Base-by-base conservation (phyloP, 1,140 invertebrate genomes). In the Drosophila ficusphila region DNA sequence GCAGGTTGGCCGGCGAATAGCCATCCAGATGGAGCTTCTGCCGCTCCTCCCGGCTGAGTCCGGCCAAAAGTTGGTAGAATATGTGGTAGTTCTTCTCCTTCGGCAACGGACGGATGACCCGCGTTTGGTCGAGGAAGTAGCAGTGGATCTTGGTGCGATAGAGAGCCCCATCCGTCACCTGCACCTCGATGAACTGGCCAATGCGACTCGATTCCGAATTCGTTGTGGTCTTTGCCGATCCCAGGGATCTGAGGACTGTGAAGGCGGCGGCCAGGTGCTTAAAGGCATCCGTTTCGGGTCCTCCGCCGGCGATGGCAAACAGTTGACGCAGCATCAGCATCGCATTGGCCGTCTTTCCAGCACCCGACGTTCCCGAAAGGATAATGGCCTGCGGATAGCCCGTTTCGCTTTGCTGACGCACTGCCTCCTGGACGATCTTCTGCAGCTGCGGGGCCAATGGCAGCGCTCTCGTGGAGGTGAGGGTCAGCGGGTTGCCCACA, bases 51-150 rank as follows among this genome's bases (percentile, higher is more conserved):
- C 94, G 92, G 9, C 95, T 95, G 1, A 99, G 93, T 3, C 97
- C 97, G 11, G 97, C 97, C 19, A 99, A 92, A 96, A 99, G 96
- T 92, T 99, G 97, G 92, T 99, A 99, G 93, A 99, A 99, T 89
- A 99, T 98, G 90, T 99, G 97, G 91, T 98, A 99, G 92, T 98
- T 99, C 85, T 98, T 97, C 92, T 98, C 97, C 82, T 96, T 95
- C 6, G 95, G 93, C 67, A 97, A 92, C 4, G 96, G 96, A 23
- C 95, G 93, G 57, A 98, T 97, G 11, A 98, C 97, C 49, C 98
- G 94, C 23, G 96, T 98, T 92, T 98, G 96, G 90, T 99, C 97
- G 53, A 91, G 54, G 92, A 98, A 98, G 90, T 98, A 98, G 91
- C 97, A 98, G 90, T 98, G 97, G 73, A 98, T 98, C 93, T 98